Base-by-base conservation (phyloP, 1,140 invertebrate genomes). In the Rhyzopertha dominica region DNA sequence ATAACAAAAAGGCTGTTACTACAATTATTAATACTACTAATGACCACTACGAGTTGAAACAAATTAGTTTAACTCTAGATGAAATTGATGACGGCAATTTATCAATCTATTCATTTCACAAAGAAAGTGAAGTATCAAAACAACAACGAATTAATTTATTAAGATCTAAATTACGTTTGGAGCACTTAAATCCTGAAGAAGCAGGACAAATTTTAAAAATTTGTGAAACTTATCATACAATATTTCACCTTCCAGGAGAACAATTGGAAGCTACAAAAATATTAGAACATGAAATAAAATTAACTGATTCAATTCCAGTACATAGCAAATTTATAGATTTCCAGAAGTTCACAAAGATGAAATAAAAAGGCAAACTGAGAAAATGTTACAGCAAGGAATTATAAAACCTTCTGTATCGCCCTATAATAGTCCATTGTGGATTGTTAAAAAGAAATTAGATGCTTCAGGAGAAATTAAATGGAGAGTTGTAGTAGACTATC, bases 381-480 rank as follows among this genome's bases (percentile, higher is more conserved):
- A 69, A 56, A 67, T 70, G 65, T 47, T 69, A 43, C 30, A 62
- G 17, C n/a, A n/a, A 51, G 54, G 53, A 14, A 67, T 71, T 10
- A 42, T 42, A 17, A 10, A 16, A 3, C 39, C 25, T 3, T 18
- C 13, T 30, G 10, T 12, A n/a, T 4, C 3, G 9, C 26, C 25
- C 32, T 30, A 22, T 22, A 23, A 47, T 12, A 13, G 16, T 40
- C 44, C 17, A 17, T 16, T 40, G 10, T 44, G 48, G 45, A 23
- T 52, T 24, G 47, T 55, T 10, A 53, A 54, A 32, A 59, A 63
- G 32, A 63, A 60, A 30, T 16, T 22, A 8, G 61, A 62, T 18
- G 32, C 50, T 3, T 46, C 47, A 8, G 58, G 54, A 5, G 36
- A 56, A 52, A 43, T 10, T 16, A 65, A 58, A 51, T 67, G 62